Percentiles rank a stretch among this genome's conserved stretches.
Evolutionary conservation across 2,113 vertebrate species (phyloP).

Genomic region (Apodemus sylvaticus): DNA sequence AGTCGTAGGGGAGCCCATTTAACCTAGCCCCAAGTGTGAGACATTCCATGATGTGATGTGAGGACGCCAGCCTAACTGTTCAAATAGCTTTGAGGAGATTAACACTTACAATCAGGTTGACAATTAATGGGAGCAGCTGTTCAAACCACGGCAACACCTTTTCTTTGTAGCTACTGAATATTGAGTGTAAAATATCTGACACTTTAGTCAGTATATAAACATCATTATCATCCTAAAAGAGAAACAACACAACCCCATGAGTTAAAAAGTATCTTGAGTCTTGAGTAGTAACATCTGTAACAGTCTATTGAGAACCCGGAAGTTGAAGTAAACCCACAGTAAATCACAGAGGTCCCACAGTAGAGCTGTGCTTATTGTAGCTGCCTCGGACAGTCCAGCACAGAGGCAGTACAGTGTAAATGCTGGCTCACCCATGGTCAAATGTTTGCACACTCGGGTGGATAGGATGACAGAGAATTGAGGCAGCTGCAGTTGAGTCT

Average conservation of each 20-base stretch:
- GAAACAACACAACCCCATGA: neutral
- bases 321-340: neutral
- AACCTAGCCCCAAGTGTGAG: neutral
- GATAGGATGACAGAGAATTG: neutral
- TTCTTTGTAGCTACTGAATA: conserved; percentile 98
- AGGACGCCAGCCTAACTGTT: neutral
- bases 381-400: too few relatives aligned
- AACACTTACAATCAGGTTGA: conserved; percentile 96
- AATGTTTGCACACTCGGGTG: neutral
- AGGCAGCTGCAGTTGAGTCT: too few relatives aligned
- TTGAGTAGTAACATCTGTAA: neutral
- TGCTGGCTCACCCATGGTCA: neutral
- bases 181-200: conserved; percentile 97
- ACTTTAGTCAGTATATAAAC: conserved; percentile 99
- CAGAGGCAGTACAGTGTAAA: neutral
- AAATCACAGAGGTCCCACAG: accelerated
- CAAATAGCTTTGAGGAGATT: conserved; percentile 4
- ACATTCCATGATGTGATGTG: neutral
- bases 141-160: conserved; percentile 98
- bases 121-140: conserved; percentile 96
- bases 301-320: neutral
- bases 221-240: conserved; percentile 95
- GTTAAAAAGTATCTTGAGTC: neutral
- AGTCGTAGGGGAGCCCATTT: neutral
- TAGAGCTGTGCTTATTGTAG: neutral